phyloP scores from a whole-genome alignment of 2,113 vertebrate genomes.

The Chaenogobius annularis region DNA sequence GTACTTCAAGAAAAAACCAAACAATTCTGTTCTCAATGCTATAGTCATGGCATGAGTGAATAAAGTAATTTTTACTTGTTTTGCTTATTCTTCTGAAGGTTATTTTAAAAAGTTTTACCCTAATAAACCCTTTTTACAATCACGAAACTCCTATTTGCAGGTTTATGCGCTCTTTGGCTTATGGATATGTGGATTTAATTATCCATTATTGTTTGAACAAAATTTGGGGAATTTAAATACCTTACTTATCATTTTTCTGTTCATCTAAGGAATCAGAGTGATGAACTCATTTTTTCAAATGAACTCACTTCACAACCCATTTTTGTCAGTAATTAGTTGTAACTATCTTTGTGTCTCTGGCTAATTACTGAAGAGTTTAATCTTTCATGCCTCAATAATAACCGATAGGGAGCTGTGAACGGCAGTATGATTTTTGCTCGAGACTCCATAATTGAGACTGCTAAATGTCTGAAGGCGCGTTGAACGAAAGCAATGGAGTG shows the following conservation, averaged over 20 bases:
- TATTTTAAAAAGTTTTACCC: too few relatives aligned
- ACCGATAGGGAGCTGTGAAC: not conserved
- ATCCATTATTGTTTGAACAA: not conserved
- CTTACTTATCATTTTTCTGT: slow-evolving; percentile 4
- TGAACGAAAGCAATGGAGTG: slow-evolving; percentile 1
- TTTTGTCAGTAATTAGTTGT: slow-evolving; percentile 6
- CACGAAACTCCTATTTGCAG: not conserved
- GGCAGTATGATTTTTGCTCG: not conserved
- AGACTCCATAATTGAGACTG: not conserved
- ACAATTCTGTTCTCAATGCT: too few relatives aligned
- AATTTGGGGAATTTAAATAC: not conserved
- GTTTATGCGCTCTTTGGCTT: not conserved
- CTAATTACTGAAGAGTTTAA: slow-evolving; percentile 1
- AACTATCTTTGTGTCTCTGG: not conserved
- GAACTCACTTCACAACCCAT: slow-evolving; percentile 4
- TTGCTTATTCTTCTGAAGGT: too few relatives aligned
- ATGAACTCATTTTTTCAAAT: slow-evolving; percentile 3
- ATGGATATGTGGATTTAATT: not conserved
- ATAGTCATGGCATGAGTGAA: too few relatives aligned
- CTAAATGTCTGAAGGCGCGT: not conserved
- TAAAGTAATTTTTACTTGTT: too few relatives aligned
- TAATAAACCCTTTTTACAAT: too few relatives aligned
- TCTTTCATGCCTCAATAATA: slow-evolving; percentile 10
- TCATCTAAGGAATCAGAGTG: not conserved
- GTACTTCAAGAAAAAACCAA: too few relatives aligned